Base-by-base conservation (phyloP, 1,140 invertebrate genomes). In the Ladona fulva region DNA sequence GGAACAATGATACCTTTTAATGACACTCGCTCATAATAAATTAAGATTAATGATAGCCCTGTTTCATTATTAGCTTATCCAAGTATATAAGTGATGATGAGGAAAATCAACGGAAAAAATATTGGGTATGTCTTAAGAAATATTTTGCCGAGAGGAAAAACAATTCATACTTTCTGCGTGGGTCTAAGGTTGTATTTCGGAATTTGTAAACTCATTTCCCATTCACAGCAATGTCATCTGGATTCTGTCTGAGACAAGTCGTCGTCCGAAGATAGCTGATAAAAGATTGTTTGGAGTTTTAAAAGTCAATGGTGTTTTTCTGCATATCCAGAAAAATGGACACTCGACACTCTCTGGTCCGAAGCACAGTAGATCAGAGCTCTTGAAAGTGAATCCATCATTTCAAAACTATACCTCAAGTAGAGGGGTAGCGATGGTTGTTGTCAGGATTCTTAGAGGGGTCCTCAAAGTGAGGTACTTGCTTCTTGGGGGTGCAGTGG, bases 391-490 rank as follows among this genome's bases (percentile, higher is more conserved):
- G 16, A 5, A 75, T 19, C 24, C 29, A 75, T 75, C 24, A 25
- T 73, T 8, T 37, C 29, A 37, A 37, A 75, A 25, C 76, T 12
- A 19, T 14, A 19, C 42, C 29, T 78, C 80, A 29, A 75, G 22
- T 22, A 24, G 78, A 66, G 44, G 24, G 0, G 42, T 79, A 22
- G 80, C 77, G n/a, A 78, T 82, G 37, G 25, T 83, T 29, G 82
- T 91, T 74, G 87, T 87, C 3, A 86, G 89, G 80, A 84, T 93
- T 74, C 81, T 94, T 24, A 88, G 89, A 80, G 91, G 91, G 24
- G 89, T 93, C 24, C 85, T 98, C 14, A 97, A 96, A 87, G 86
- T 98, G 22, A 88, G 97, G 74, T 98, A 99, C 85, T 85, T 98
- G 73, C 79, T 98, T 19, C 84, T 98, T 11, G 95, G 95, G 24